A percentile compares a stretch with the other conserved stretches of the same genome.
Conservation (phyloP, 2,797 vertebrate species). For the Gadopsis marmoratus region DNA sequence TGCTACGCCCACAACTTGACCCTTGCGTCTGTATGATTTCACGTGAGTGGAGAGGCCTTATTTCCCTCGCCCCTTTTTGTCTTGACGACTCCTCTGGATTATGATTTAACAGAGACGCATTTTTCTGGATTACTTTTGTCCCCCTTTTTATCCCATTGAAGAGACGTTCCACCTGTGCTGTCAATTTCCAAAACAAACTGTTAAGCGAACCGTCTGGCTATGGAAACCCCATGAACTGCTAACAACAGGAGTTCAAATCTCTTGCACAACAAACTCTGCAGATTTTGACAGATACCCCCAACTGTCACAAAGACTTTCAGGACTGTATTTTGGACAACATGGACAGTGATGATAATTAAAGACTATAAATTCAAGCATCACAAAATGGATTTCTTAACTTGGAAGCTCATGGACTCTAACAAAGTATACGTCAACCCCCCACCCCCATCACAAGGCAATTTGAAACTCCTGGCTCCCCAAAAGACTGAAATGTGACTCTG, state of each 20-base stretch:
- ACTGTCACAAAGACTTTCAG: conserved; percentile 17
- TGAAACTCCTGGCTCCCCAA: conserved; percentile 36
- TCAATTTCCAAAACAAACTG: neutral
- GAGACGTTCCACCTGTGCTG: neutral
- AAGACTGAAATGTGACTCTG: conserved; percentile 72
- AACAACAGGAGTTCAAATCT: neutral
- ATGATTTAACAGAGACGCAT: conserved; percentile 10
- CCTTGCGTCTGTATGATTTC: neutral
- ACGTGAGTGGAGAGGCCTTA: neutral
- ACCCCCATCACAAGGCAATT: conserved; percentile 19
- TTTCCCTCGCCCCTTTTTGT: neutral
- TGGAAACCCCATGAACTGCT: conserved; percentile 7
- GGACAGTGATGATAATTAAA: conserved; percentile 28
- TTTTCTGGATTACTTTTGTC: conserved; percentile 41
- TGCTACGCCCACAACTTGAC: conserved; percentile 15
- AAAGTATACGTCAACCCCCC: conserved; percentile 19
- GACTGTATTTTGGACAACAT: conserved; percentile 28
- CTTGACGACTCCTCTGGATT: conserved; percentile 40
- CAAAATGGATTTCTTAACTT: conserved; percentile 27
- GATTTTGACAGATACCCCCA: neutral
- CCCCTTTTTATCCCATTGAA: neutral
- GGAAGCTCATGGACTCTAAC: conserved; percentile 50
- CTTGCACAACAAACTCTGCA: neutral
- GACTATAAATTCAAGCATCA: conserved; percentile 23
- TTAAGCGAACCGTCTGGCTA: neutral